Percentiles rank a stretch among this genome's conserved stretches.
phyloP scores from a whole-genome alignment of 2,888 invertebrate species.

The Lepidochrysops patricia region DNA sequence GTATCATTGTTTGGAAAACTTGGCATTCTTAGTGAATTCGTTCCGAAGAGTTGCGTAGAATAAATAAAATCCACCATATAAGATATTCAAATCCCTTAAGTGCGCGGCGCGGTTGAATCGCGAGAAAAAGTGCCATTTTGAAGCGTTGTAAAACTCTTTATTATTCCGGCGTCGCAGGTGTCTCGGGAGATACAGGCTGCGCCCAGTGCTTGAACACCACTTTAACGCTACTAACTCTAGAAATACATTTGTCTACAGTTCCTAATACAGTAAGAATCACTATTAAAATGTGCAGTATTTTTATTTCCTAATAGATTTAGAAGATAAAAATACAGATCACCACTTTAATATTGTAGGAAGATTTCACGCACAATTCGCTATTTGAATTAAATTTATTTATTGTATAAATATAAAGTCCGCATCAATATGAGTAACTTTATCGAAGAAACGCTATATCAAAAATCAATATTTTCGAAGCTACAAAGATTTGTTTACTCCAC shows the following conservation, averaged over 20 bases:
- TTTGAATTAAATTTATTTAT: too few relatives aligned
- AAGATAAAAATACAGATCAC: too few relatives aligned
- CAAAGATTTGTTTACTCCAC: too few relatives aligned
- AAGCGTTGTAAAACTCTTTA: slow-evolving; percentile 70
- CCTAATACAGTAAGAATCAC: neutral
- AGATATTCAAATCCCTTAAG: slow-evolving; percentile 75
- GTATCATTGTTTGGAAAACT: slow-evolving; percentile 43
- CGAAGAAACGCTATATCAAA: too few relatives aligned
- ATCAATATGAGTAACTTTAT: too few relatives aligned
- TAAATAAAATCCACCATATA: slow-evolving; percentile 66
- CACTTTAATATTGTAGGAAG: too few relatives aligned
- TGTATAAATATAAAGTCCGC: too few relatives aligned
- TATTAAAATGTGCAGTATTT: too few relatives aligned
- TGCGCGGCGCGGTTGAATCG: slow-evolving; percentile 71
- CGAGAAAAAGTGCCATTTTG: slow-evolving; percentile 71
- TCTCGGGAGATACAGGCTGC: slow-evolving; percentile 59
- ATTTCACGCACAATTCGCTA: too few relatives aligned
- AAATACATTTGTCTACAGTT: neutral
- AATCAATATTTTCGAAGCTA: too few relatives aligned
- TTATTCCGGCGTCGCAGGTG: slow-evolving; percentile 69
- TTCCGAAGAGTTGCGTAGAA: slow-evolving; percentile 50
- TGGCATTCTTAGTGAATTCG: slow-evolving; percentile 52
- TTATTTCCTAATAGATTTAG: too few relatives aligned
- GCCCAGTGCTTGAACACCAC: neutral
- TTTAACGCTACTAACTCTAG: slow-evolving; percentile 3